These are phyloP conservation scores for Drosophila antonietae DNA, from an alignment of 2,888 invertebrate genomes.

Conservation along the genomic window DNA sequence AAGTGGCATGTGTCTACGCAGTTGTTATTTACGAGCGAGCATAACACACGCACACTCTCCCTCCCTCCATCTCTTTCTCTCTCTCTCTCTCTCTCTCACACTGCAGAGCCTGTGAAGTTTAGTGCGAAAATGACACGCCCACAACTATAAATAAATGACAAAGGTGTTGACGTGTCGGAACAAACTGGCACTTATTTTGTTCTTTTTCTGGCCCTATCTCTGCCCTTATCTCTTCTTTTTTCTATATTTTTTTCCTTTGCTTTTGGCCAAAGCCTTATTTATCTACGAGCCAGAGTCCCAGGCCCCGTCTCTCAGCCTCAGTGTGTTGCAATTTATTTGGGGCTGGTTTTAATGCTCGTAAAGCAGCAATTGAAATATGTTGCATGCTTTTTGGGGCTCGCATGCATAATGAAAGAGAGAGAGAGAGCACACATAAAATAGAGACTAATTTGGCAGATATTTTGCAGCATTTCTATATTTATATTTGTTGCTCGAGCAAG, in stretches of 20 bases:
- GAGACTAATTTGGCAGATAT: conserved; percentile 66
- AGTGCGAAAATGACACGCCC: conserved; percentile 42
- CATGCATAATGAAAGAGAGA: conserved; percentile 53
- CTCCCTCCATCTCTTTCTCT: background rate
- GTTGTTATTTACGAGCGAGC: conserved; percentile 69
- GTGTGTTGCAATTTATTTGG: conserved; percentile 54
- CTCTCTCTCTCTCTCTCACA: background rate
- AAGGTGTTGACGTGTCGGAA: conserved; percentile 51
- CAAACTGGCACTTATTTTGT: conserved; percentile 13
- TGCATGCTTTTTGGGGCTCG: conserved; percentile 40
- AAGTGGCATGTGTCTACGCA: conserved; percentile 74
- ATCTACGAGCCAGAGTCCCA: conserved; percentile 3
- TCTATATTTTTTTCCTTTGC: background rate
- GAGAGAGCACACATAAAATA: conserved; percentile 34
- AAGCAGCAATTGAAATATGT: conserved; percentile 54
- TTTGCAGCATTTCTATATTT: conserved; percentile 27
- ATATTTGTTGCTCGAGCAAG: conserved; percentile 28
- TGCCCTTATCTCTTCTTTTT: background rate
- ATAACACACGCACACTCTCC: conserved; percentile 28
- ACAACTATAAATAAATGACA: conserved; percentile 68
- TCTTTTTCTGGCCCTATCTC: background rate
- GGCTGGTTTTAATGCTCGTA: conserved; percentile 31
- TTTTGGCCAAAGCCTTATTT: conserved; percentile 17
- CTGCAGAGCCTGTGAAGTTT: background rate
- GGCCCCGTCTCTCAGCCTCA: background rate